Conservation (phyloP, 2,888 invertebrate genomes). For the Conchocele bisecta region DNA sequence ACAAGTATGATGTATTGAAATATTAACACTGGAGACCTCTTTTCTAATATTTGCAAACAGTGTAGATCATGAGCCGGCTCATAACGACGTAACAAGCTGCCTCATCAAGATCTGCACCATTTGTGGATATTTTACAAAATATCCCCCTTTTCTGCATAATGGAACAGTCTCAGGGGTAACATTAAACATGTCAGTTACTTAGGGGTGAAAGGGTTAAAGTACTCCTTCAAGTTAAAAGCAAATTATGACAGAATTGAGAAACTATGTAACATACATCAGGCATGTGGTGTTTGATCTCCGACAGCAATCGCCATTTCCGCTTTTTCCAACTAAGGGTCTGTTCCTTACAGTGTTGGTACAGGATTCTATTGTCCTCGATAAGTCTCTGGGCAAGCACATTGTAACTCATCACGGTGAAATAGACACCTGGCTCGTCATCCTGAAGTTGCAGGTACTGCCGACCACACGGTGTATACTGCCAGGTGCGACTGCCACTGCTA, state of each 20-base stretch:
- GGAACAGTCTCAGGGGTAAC: no score
- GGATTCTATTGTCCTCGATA: conserved; percentile 88
- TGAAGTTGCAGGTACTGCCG: conserved; percentile 16
- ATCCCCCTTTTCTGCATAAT: no score
- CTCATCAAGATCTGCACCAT: no score
- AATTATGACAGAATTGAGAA: not conserved
- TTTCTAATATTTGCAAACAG: no score
- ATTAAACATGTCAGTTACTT: no score
- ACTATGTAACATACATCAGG: conserved; percentile 85
- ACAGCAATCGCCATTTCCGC: conserved; percentile 85
- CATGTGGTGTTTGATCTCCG: conserved; percentile 85
- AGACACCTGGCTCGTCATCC: conserved; percentile 68
- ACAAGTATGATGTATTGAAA: no score
- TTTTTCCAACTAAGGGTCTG: conserved; percentile 88
- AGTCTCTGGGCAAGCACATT: conserved; percentile 94
- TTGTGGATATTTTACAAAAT: no score
- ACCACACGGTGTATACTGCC: conserved; percentile 48
- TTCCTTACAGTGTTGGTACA: conserved; percentile 88
- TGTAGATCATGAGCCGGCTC: no score
- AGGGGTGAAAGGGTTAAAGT: not conserved
- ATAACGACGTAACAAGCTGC: no score
- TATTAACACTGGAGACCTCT: no score
- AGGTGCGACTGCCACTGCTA: conserved; percentile 19
- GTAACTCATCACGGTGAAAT: conserved; percentile 90
- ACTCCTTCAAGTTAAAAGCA: not conserved